Conservation (phyloP, 2,888 invertebrate genomes). For the Saturnia pavonia region DNA sequence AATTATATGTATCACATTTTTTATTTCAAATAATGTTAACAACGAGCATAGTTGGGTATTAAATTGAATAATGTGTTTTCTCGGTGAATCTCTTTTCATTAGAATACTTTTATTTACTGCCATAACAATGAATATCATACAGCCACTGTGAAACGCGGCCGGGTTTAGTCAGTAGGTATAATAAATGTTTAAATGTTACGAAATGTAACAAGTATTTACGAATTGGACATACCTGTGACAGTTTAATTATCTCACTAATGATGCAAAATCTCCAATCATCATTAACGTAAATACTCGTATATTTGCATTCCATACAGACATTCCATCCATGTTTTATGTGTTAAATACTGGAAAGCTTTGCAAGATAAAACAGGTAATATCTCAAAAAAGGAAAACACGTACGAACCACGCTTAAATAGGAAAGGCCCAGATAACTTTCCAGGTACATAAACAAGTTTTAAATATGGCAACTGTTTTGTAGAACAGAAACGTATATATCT, state of each 20-base stretch:
- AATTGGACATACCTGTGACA: neutral
- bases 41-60: no score
- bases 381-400: neutral
- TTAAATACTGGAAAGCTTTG: neutral
- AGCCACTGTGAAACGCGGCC: no score
- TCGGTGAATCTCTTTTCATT: no score
- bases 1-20: no score
- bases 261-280: neutral
- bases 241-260: neutral
- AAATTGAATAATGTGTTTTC: no score
- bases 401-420: neutral
- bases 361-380: neutral
- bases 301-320: neutral
- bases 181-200: no score
- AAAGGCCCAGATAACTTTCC: slow-evolving; percentile 6
- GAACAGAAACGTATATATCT: neutral
- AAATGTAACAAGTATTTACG: neutral
- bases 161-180: no score
- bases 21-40: no score
- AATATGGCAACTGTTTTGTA: neutral
- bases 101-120: no score
- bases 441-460: neutral
- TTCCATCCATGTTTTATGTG: neutral
- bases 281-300: neutral
- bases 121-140: no score